Evolutionary conservation across 1,140 invertebrate genomes (phyloP).

Genomic region (Tetragonula clypearis): DNA sequence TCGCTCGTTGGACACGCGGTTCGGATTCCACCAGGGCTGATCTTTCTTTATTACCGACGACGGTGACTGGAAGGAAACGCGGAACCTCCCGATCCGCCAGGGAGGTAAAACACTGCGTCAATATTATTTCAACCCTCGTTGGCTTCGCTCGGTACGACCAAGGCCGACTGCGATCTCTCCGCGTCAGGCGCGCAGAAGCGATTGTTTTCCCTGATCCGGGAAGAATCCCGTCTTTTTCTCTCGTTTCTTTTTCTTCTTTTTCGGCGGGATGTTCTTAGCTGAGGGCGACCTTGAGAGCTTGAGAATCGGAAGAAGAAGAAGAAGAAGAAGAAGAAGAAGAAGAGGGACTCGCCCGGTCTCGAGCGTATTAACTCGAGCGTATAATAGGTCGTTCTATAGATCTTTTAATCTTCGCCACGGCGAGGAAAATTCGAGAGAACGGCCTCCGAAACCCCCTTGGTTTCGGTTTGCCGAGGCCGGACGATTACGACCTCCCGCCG

Average conservation of each 20-base stretch:
- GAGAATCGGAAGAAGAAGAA: neutral
- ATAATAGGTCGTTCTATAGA: constrained; percentile 35
- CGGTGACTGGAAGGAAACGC: neutral
- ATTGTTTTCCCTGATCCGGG: constrained; percentile 61
- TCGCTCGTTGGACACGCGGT: neutral
- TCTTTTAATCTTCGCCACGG: neutral
- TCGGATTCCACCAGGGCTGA: constrained; percentile 8
- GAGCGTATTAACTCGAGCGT: neutral
- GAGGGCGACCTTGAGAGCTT: neutral
- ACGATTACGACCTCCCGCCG: neutral
- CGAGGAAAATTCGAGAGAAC: neutral
- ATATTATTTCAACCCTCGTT: constrained; percentile 51
- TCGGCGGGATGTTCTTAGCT: neutral
- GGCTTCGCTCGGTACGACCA: neutral
- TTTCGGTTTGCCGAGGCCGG: neutral
- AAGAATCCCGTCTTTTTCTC: neutral
- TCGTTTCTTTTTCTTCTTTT: neutral
- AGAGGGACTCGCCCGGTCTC: too few species aligned
- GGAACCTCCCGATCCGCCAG: neutral
- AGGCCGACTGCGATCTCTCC: neutral
- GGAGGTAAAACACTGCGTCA: constrained; percentile 56
- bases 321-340: too few species aligned
- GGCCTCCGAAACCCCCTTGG: too few species aligned
- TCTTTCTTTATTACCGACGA: constrained; percentile 1
- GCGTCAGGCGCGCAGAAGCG: neutral